Base-by-base conservation (phyloP, 2,888 invertebrate genomes). In the Eretmocerus hayati region DNA sequence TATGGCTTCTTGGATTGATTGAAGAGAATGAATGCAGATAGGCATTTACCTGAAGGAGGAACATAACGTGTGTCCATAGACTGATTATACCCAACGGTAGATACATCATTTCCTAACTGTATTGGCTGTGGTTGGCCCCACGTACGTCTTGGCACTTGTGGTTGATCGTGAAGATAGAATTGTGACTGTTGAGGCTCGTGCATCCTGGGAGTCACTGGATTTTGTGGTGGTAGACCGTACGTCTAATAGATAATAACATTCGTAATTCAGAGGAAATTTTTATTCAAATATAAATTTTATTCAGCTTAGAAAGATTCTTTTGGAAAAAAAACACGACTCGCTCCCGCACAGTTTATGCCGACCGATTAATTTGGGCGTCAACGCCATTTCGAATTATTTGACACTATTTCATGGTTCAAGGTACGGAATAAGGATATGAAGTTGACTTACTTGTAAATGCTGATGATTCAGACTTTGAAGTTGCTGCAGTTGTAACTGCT, bases 131-230 rank as follows among this genome's bases (percentile, higher is more conserved):
- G 73, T 42, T 74, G 74, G 31, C 71, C 69, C 76, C 74, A 79
- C 56, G 78, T 74, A 59, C 73, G 64, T 71, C 69, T 74, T 69
- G 71, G 64, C 50, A 69, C 66, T 53, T 73, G 67, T 15, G 77
- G 75, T 54, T 78, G 77, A 62, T 87, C 86, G 67, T 89, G 87
- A 60, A 88, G 74, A 72, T 84, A 89, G 72, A 87, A 88, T 70
- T 86, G 84, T 57, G 79, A 76, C 52, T 79, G 76, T 40, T 72
- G 74, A 20, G 59, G 55, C 32, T 64, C 64, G 43, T 63, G 67
- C 41, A 69, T 51, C 59, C 70, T 64, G 32, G 66, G 55, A 33
- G 63, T 53, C 58, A 70, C 59, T n/a, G 65, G 60, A 60, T 65
- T 66, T 52, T 68, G 61, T 19, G 61, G 50, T 21, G 65, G 42